These are phyloP conservation scores for Sitodiplosis mosellana DNA, from an alignment of 1,140 invertebrate genomes.

Conservation along the genomic window DNA sequence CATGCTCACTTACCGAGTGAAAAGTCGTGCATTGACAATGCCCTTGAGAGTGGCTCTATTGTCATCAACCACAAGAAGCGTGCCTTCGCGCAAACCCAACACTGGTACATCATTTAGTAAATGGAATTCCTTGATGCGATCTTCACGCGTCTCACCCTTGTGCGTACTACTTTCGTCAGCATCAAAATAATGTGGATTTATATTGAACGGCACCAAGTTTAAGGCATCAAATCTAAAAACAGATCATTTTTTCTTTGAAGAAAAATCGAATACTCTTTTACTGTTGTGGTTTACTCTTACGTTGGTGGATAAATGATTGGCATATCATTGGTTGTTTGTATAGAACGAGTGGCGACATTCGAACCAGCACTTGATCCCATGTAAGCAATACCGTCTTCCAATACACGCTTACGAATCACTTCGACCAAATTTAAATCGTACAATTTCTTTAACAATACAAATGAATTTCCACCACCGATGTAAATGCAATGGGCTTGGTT, in stretches of 20 bases:
- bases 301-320: conserved; percentile 58
- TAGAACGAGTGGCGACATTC: conserved; percentile 60
- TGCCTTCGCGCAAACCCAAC: conserved; percentile 52
- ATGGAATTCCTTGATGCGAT: conserved; percentile 48
- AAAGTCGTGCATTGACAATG: conserved; percentile 38
- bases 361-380: conserved; percentile 67
- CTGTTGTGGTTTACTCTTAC: no score
- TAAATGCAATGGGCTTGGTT: conserved; percentile 48
- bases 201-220: conserved; percentile 61
- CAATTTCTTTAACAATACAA: conserved; percentile 46
- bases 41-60: conserved; percentile 39
- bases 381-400: conserved; percentile 47
- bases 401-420: conserved; percentile 38
- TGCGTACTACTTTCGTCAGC: conserved; percentile 37
- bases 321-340: conserved; percentile 74
- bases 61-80: conserved; percentile 40
- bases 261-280: no score
- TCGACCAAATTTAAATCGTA: conserved; percentile 49
- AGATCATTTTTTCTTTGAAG: not conserved
- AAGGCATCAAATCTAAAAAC: conserved; percentile 36
- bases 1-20: conserved; percentile 42
- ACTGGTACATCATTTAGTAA: conserved; percentile 37
- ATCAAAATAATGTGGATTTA: conserved; percentile 71
- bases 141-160: conserved; percentile 56
- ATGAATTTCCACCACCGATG: conserved; percentile 64